Evolutionary conservation across 2,888 invertebrate genomes (phyloP), one percentile per base, ranked within the genome.

Genomic region (Anoncus sp.): DNA sequence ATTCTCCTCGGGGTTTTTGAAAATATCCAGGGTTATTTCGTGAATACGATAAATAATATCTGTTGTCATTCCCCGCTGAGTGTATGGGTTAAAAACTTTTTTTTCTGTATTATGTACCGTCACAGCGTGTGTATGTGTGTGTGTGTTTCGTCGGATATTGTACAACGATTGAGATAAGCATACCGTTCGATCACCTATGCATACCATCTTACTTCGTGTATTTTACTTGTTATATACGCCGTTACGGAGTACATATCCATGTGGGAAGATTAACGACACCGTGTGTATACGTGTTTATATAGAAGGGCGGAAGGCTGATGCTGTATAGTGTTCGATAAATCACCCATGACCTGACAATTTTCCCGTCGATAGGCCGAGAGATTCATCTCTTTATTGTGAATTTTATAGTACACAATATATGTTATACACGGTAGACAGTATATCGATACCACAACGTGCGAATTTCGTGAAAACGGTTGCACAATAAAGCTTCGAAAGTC

Each of bases 311-410:
- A 40, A 47, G 77, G 67, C 82, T 84, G 85, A 82, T 67, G 31
- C 43, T 40, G 27, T 55, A 67, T 45, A 84, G 71, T 80, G 72
- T 79, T 81, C 87, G 82, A 88, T 87, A 87, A 88, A 88, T 87
- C 87, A 87, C 82, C 77, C 70, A 80, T 57, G 81, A 81, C 84
- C 81, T 79, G 67, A 72, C 71, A 43, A 66, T 79, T 79, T 79
- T 72, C 71, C 62, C 35, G 71, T 75, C 71, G 71, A 59, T 71
- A 63, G 47, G 47, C 31, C 55, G 38, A 49, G 51, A 71, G 70
- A 75, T 67, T 71, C 70, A 60, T 74, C 75, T 60, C 75, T 66
- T 75, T 62, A 77, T 69, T 60, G 75, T 67, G 47, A 45, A 60
- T 70, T 70, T 70, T 70, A 51, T 27, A 16, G 38, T 24, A 12